Base-by-base conservation (phyloP, 2,888 invertebrate species). In the Andricus quercusramuli region DNA sequence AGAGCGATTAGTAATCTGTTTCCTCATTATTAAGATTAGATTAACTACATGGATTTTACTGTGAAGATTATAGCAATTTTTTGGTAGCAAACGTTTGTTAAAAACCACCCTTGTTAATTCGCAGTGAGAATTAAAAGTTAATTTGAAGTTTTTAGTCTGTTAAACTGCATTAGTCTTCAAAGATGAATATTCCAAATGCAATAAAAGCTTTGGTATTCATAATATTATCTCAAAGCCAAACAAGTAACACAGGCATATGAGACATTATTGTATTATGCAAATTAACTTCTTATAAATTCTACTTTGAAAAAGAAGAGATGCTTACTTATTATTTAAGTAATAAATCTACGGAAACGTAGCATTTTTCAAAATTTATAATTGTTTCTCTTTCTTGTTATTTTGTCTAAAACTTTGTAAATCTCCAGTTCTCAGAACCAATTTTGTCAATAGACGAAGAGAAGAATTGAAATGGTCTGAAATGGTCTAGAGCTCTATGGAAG, bases 401-500 rank as follows among this genome's bases (percentile, higher is more conserved):
- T n/a, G n/a, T 56, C n/a, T 56, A 56, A 56, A 11, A 37, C 17
- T 32, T 65, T n/a, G 41, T 41, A 13, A 67, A 67, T 51, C 70
- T 29, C 25, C 29, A 70, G 20, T 17, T 68, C 17, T 41, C 15
- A 25, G 29, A 68, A 25, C 22, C 4, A 65, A 20, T 65, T 17
- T 20, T 6, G 3, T 29, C 2, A 25, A 25, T 32, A 13, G 32
- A 47, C 13, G 56, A 29, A 29, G 56, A 56, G 4, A 56, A 74
- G n/a, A 74, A 59, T 13, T 22, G 29, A 56, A 47, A 70, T 29
- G 8, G 20, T 56, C n/a, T 74, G 32, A 64, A 64, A 29, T 74
- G 51, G 22, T 74, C 15, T 32, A 20, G 32, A 59, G 51, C 47
- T 51, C 13, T 20, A 74, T 51, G 47, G 8, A 20, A 32, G 37